These are phyloP conservation scores for Agrotis ipsilon DNA, from an alignment of 2,888 invertebrate genomes.

Conservation along the genomic window DNA sequence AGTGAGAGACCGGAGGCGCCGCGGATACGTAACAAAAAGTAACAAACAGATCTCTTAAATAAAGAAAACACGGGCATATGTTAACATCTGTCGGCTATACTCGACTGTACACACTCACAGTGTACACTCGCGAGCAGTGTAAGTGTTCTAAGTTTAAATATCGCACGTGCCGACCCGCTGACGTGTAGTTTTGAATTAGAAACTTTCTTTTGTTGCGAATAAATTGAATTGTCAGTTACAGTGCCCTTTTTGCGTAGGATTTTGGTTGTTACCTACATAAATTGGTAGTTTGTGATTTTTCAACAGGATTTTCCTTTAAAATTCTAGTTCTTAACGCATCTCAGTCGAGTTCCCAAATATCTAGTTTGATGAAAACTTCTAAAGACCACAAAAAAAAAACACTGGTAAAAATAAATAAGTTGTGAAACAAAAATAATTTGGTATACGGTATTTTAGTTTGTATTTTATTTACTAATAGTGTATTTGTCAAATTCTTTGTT, in stretches of 20 bases:
- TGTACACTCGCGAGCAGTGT: constrained; percentile 66
- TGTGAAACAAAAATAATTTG: too few species aligned
- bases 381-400: too few species aligned
- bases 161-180: constrained; percentile 57
- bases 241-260: neutral
- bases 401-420: too few species aligned
- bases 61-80: constrained; percentile 90
- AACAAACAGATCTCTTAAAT: constrained; percentile 91
- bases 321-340: neutral
- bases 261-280: neutral
- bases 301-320: neutral
- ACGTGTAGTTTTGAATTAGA: constrained; percentile 45
- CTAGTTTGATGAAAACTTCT: too few species aligned
- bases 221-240: neutral
- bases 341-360: neutral
- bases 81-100: constrained; percentile 87
- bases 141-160: constrained; percentile 65
- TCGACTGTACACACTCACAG: constrained; percentile 69
- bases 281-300: neutral
- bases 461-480: constrained; percentile 1
- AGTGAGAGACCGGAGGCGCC: constrained; percentile 89
- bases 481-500: constrained; percentile 12
- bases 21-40: constrained; percentile 88
- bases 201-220: constrained; percentile 23
- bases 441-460: neutral